These are phyloP conservation scores for Drosophila arawakana DNA, from an alignment of 1,140 invertebrate species.

Conservation along the genomic window DNA sequence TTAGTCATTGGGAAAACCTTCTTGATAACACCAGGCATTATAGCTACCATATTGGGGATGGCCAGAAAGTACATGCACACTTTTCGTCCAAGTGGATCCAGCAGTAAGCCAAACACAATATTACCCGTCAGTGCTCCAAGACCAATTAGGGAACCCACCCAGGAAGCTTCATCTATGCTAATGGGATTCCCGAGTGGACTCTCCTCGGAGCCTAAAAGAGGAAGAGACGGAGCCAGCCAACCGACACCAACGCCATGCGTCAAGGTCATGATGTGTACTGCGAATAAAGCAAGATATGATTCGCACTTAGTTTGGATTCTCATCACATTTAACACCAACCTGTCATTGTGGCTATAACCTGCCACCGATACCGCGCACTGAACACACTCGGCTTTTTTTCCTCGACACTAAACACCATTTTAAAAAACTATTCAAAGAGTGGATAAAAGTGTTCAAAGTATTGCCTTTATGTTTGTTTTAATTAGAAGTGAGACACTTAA, in stretches of 20 bases:
- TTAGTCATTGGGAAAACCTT: slow-evolving; percentile 43
- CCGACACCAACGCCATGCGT: slow-evolving; percentile 66
- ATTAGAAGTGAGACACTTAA: slow-evolving; percentile 1
- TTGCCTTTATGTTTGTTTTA: neutral
- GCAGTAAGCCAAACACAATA: slow-evolving; percentile 58
- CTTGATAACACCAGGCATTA: neutral
- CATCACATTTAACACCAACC: slow-evolving; percentile 43
- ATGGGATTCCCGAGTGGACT: slow-evolving; percentile 53
- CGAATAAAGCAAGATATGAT: neutral
- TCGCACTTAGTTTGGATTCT: neutral
- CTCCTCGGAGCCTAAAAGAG: slow-evolving; percentile 49
- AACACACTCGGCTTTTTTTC: slow-evolving; percentile 54
- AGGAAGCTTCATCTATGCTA: slow-evolving; percentile 66
- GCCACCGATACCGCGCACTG: slow-evolving; percentile 68
- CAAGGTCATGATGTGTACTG: slow-evolving; percentile 72
- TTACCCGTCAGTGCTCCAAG: slow-evolving; percentile 68
- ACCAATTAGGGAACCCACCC: slow-evolving; percentile 68
- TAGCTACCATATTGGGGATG: slow-evolving; percentile 68
- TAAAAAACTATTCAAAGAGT: slow-evolving; percentile 9
- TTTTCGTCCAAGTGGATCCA: slow-evolving; percentile 71
- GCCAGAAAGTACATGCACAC: slow-evolving; percentile 69
- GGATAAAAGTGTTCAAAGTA: slow-evolving; percentile 1
- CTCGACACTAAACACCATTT: slow-evolving; percentile 49
- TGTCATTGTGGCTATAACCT: slow-evolving; percentile 68
- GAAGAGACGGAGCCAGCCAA: slow-evolving; percentile 65